Conservation (phyloP, 1,140 invertebrate genomes). For the Sipha flava region DNA sequence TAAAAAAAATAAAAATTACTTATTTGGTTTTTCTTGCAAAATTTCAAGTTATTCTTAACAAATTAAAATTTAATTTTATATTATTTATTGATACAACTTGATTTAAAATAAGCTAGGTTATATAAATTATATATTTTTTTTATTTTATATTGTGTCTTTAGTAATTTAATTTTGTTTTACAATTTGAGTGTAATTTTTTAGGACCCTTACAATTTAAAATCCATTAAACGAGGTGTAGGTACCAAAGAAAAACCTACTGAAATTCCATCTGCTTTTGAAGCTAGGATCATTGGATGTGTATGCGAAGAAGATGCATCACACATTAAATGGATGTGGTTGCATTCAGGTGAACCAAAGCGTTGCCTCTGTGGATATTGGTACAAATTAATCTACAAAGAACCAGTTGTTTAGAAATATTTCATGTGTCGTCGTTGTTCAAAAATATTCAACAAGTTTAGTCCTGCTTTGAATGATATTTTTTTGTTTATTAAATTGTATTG, state of each 20-base stretch:
- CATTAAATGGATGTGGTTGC: slow-evolving; percentile 90
- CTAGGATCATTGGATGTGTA: slow-evolving; percentile 87
- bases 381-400: slow-evolving; percentile 53
- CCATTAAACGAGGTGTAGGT: slow-evolving; percentile 63
- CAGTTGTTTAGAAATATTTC: background rate
- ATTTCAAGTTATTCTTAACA: too few species aligned
- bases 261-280: slow-evolving; percentile 79
- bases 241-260: slow-evolving; percentile 80
- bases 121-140: too few species aligned
- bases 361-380: slow-evolving; percentile 97
- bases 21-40: too few species aligned
- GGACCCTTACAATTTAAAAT: slow-evolving; percentile 82
- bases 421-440: background rate
- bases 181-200: background rate
- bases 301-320: slow-evolving; percentile 86
- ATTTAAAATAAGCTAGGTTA: too few species aligned
- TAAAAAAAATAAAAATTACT: too few species aligned
- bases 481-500: slow-evolving; percentile 20
- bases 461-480: background rate
- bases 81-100: too few species aligned
- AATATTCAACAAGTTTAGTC: slow-evolving; percentile 14
- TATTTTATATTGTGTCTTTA: background rate
- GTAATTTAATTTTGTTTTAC: background rate
- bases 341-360: slow-evolving; percentile 76
- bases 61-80: too few species aligned